Evolutionary conservation across 2,113 vertebrate species (phyloP).

Genomic region (Tonatia bakeri): DNA sequence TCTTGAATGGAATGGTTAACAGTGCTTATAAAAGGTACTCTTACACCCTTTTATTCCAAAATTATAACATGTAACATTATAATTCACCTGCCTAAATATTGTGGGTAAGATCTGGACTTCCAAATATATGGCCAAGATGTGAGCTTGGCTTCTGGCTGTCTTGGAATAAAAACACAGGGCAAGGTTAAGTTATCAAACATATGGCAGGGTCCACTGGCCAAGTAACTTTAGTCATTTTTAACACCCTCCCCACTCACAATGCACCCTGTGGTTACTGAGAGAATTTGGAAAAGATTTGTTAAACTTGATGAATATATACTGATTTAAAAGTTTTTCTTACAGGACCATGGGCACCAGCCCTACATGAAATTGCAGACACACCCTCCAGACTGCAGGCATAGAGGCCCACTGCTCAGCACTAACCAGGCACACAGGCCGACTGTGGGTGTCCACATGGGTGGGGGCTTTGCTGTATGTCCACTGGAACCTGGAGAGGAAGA

Average conservation of each 20-base stretch:
- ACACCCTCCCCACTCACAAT: background rate
- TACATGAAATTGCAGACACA: too few relatives aligned
- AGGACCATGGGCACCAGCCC: too few relatives aligned
- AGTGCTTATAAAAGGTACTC: background rate
- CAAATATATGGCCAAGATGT: background rate
- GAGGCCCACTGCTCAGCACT: too few relatives aligned
- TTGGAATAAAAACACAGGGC: background rate
- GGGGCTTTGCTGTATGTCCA: too few relatives aligned
- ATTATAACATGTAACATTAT: background rate
- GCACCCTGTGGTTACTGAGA: background rate
- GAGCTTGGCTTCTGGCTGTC: background rate
- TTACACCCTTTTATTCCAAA: conserved; percentile 21
- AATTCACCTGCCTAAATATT: background rate
- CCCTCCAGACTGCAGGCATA: too few relatives aligned
- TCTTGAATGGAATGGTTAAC: background rate
- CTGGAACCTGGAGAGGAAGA: too few relatives aligned
- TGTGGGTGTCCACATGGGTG: too few relatives aligned
- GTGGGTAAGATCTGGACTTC: conserved; percentile 8
- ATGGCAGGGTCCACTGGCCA: background rate
- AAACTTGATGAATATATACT: background rate
- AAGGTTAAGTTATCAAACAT: background rate
- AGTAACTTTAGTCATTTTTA: conserved; percentile 17
- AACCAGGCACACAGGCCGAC: too few relatives aligned
- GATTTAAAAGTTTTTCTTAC: background rate
- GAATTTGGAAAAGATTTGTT: background rate